Evolutionary conservation across 2,888 invertebrate genomes (phyloP).

Genomic region (Gonocerus acuteangulatus): DNA sequence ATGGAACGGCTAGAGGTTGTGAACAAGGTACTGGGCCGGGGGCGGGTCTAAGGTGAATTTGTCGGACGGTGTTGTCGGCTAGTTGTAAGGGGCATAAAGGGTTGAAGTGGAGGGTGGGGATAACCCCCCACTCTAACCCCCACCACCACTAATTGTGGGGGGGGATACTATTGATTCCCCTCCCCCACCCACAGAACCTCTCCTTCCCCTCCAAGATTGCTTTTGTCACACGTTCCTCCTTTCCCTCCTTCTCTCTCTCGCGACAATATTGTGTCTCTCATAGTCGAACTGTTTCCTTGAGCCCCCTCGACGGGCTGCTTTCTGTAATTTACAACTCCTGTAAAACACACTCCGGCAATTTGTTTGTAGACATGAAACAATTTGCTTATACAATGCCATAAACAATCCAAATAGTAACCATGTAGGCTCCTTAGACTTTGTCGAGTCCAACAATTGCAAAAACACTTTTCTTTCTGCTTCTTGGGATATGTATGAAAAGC

Average conservation of each 20-base stretch:
- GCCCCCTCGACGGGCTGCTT: neutral
- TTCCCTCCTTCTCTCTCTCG: conserved; percentile 6
- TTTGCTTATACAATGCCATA: too few relatives aligned
- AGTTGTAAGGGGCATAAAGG: conserved; percentile 25
- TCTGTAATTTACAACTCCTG: neutral
- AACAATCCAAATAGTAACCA: too few relatives aligned
- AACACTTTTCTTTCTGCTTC: too few relatives aligned
- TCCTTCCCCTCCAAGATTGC: conserved; percentile 32
- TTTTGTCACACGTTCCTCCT: conserved; percentile 32
- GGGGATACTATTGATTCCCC: conserved; percentile 28
- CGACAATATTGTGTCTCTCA: conserved; percentile 22
- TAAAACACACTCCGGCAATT: neutral
- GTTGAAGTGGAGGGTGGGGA: conserved; percentile 9
- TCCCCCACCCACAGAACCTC: neutral
- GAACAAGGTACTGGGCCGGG: neutral
- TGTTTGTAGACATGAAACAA: too few relatives aligned
- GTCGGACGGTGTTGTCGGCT: conserved; percentile 21
- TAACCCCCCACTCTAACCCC: conserved; percentile 1
- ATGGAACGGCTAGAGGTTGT: neutral
- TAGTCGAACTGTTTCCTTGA: conserved; percentile 4
- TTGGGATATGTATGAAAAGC: too few relatives aligned
- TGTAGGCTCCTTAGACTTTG: too few relatives aligned
- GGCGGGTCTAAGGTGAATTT: conserved; percentile 17
- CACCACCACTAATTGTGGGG: conserved; percentile 22
- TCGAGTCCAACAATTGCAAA: too few relatives aligned